phyloP scores from a whole-genome alignment of 2,113 vertebrate species.

The Syrmaticus mikado region DNA sequence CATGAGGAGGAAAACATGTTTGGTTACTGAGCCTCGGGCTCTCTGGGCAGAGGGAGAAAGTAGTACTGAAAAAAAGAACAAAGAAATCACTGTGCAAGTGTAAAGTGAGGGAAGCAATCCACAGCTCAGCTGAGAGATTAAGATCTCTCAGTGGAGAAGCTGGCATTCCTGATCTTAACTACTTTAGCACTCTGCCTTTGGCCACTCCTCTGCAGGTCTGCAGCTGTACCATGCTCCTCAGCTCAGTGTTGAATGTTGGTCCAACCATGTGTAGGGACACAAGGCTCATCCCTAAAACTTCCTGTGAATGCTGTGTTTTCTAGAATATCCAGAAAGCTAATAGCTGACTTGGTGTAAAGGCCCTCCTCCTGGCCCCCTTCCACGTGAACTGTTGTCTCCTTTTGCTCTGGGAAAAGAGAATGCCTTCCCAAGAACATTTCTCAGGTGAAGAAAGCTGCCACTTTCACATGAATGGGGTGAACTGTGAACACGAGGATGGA shows the following conservation, averaged over 20 bases:
- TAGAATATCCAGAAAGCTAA: neutral
- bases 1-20: neutral
- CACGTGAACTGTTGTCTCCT: accelerated
- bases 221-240: neutral
- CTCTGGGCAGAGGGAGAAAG: accelerated
- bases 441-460: neutral
- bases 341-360: neutral
- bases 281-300: neutral
- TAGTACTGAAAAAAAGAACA: neutral
- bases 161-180: neutral
- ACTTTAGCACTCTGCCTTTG: accelerated
- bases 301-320: neutral
- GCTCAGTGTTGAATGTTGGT: neutral
- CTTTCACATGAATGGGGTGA: neutral
- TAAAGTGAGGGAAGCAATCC: neutral
- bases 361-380: neutral
- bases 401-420: neutral
- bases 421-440: neutral
- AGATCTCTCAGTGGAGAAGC: neutral
- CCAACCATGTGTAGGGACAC: neutral
- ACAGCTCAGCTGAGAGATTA: neutral
- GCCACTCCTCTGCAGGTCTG: neutral
- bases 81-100: neutral
- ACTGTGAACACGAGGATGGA: neutral
- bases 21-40: neutral